Percentiles rank a stretch among this genome's conserved stretches.
Evolutionary conservation across 2,888 invertebrate species (phyloP).

Genomic region (Hipparchia sbordonii): DNA sequence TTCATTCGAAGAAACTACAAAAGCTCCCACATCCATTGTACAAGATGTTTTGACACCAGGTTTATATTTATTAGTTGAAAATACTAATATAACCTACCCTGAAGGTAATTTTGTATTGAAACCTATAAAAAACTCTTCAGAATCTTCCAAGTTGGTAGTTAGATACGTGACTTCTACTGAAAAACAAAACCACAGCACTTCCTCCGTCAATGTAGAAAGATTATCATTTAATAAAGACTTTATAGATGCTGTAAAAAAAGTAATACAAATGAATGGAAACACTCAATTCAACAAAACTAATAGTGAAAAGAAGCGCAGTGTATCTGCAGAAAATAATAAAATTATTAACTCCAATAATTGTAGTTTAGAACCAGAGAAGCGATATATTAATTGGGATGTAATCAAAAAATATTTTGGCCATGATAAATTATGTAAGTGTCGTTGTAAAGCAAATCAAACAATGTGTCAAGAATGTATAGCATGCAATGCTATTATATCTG

Average conservation of each 20-base stretch:
- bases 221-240: constrained; percentile 57
- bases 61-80: constrained; percentile 60
- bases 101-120: constrained; percentile 51
- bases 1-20: constrained; percentile 49
- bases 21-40: constrained; percentile 20
- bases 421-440: constrained; percentile 62
- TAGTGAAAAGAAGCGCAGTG: constrained; percentile 22
- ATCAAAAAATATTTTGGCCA: constrained; percentile 59
- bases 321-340: neutral
- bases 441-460: constrained; percentile 57
- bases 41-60: constrained; percentile 50
- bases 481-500: constrained; percentile 63
- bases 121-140: constrained; percentile 48
- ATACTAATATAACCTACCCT: constrained; percentile 43
- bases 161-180: constrained; percentile 5
- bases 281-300: constrained; percentile 33
- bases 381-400: constrained; percentile 53
- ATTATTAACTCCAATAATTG: neutral
- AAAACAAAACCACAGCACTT: neutral
- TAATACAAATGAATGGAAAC: constrained; percentile 53
- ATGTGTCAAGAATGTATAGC: constrained; percentile 69
- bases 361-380: constrained; percentile 30
- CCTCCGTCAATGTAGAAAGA: constrained; percentile 39
- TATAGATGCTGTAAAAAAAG: constrained; percentile 56
- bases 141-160: constrained; percentile 43